Evolutionary conservation across 2,113 vertebrate genomes (phyloP), one percentile per base, ranked within the genome.

Genomic region (Galbula dea): DNA sequence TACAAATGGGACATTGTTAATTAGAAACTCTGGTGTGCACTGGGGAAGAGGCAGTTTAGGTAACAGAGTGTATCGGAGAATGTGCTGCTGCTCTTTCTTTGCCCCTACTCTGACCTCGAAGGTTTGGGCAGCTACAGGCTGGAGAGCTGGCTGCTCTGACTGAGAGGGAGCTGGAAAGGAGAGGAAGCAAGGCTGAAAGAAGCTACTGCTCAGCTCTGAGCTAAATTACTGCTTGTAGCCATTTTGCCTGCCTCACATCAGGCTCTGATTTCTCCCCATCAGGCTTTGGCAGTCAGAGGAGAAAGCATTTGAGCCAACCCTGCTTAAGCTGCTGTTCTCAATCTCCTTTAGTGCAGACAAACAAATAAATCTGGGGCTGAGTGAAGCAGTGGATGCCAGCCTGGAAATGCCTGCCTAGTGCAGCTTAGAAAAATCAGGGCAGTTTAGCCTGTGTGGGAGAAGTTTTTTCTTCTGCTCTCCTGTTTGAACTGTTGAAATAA

Each of bases 291-390:
- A 69, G 63, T 26, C 75, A 34, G 34, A 76, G 75, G 75, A 72
- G 78, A 75, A 79, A n/a, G 15, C 19, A 8, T 66, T 66, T 49
- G 72, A 73, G 76, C 88, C 82, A 82, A 3, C n/a, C 2, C 24
- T 72, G 85, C 83, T 83, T 89, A 46, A 80, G 37, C 75, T 74
- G 10, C 79, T 83, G 71, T 52, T 90, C 86, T 82, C 71, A 37
- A 13, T 76, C 73, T 86, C 69, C 69, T 89, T 55, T 59, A 75
- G 77, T 43, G 39, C 18, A 68, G 57, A 68, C 77, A 88, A 49
- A 14, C 68, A 85, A 83, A 78, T 75, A 75, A 91, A 89, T 65
- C 71, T 76, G 52, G 58, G 66, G 3, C 62, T 85, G 63, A 69
- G 30, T 30, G 24, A 7, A 67, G 5, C 36, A n/a, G 45, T 37